Evolutionary conservation across 2,113 vertebrate genomes (phyloP).

Genomic region (Anarhynchus alexandrinus): DNA sequence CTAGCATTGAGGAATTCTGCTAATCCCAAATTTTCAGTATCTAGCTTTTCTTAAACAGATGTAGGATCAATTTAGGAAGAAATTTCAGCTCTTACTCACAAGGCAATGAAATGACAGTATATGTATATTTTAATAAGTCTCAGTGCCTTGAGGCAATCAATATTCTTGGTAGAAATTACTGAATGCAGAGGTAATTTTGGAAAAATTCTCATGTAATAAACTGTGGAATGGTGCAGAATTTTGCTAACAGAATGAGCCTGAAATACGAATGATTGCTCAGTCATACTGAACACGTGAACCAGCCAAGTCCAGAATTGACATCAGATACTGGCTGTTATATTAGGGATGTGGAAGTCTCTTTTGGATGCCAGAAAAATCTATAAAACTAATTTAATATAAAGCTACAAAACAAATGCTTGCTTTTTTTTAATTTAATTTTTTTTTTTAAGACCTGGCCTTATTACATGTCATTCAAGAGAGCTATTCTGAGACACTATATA

Average conservation of each 20-base stretch:
- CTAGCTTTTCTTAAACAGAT: neutral
- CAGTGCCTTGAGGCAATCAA: neutral
- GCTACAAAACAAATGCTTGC: neutral
- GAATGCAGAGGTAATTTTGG: neutral
- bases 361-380: neutral
- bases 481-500: neutral
- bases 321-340: neutral
- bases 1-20: neutral
- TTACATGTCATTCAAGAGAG: neutral
- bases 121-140: neutral
- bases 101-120: neutral
- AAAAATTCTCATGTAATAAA: neutral
- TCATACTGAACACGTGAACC: neutral
- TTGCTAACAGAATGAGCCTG: neutral
- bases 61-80: neutral
- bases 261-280: neutral
- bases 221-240: neutral
- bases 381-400: neutral
- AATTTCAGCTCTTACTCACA: neutral
- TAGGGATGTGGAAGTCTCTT: neutral
- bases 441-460: neutral
- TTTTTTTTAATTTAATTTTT: neutral
- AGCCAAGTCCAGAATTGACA: neutral
- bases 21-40: neutral
- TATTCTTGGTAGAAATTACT: neutral